Base-by-base conservation (phyloP, 2,888 invertebrate species). In the Epicampocera succincta region DNA sequence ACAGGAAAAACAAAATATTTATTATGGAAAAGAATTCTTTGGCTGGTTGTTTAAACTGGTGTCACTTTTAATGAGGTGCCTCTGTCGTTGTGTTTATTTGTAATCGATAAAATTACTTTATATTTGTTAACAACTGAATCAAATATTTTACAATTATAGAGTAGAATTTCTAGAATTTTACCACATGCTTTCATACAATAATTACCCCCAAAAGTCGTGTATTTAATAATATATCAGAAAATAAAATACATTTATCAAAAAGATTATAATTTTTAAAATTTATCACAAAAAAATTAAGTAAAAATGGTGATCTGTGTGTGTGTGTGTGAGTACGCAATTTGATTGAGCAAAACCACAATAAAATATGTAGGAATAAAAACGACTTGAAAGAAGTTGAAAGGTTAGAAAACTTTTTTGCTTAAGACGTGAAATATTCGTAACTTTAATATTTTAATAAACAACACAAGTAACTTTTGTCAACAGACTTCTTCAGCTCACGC, bases 41-140 rank as follows among this genome's bases (percentile, higher is more conserved):
- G 25, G 21, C 15, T 63, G 56, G 12, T 48, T 61, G 17, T 25
- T 63, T 48, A 46, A 56, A 56, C 61, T 61, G 46, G 60, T 48
- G 29, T 65, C 77, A 38, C 40, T 46, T 6, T 58, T 42, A 44
- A 38, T 52, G 17, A 38, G 72, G 58, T 72, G 78, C 44, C 78
- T 78, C 21, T 58, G 13, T 50, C 50, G 33, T 63, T 60, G 52
- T 73, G 69, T 77, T 78, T 74, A 71, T 66, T 71, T 80, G 60
- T 61, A 77, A 40, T 72, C 68, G 73, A 69, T 48, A 68, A 69
- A 73, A 29, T 71, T 78, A 60, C 46, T 46, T 81, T 68, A 56
- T 50, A 76, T 81, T 68, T 76, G 80, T 81, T 81, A 76, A 80
- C 33, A 56, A 33, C 33, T 61, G 5, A 61, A 33, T 42, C 50